A percentile compares a stretch with the other conserved stretches of the same genome.
Evolutionary conservation across 2,888 invertebrate genomes (phyloP).

Genomic region (Hemaris fuciformis): DNA sequence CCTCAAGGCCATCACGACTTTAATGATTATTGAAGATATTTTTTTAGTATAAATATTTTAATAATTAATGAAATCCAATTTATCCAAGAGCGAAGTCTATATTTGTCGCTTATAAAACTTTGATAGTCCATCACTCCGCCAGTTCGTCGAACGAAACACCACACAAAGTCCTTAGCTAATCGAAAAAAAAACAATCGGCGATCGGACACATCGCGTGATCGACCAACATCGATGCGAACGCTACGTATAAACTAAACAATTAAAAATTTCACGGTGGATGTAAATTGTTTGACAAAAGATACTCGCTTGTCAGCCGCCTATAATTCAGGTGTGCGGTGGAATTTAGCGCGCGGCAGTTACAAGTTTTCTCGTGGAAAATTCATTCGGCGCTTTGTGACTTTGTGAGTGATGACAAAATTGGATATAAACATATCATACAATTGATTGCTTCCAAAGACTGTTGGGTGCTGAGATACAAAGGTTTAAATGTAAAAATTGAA

Average conservation of each 20-base stretch:
- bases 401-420: not conserved
- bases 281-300: slow-evolving; percentile 46
- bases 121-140: not conserved
- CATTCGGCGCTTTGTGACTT: not conserved
- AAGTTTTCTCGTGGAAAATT: not conserved
- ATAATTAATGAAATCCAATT: too few relatives aligned
- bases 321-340: slow-evolving; percentile 29
- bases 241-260: slow-evolving; percentile 38
- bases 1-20: too few relatives aligned
- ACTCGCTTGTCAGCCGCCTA: slow-evolving; percentile 25
- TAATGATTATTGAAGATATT: too few relatives aligned
- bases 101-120: not conserved
- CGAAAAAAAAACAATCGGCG: not conserved
- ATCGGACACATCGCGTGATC: slow-evolving; percentile 27
- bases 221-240: slow-evolving; percentile 25
- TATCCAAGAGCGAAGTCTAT: too few relatives aligned
- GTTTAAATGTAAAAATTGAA: too few relatives aligned
- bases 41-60: too few relatives aligned
- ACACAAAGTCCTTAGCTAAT: not conserved
- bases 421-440: not conserved
- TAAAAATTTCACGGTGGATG: slow-evolving; percentile 55
- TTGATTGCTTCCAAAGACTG: not conserved
- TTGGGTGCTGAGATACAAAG: too few relatives aligned
- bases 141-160: not conserved
- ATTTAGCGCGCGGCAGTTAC: slow-evolving; percentile 1